phyloP scores from a whole-genome alignment of 2,113 vertebrate genomes.

The Cryptoleucopteryx plumbea region DNA sequence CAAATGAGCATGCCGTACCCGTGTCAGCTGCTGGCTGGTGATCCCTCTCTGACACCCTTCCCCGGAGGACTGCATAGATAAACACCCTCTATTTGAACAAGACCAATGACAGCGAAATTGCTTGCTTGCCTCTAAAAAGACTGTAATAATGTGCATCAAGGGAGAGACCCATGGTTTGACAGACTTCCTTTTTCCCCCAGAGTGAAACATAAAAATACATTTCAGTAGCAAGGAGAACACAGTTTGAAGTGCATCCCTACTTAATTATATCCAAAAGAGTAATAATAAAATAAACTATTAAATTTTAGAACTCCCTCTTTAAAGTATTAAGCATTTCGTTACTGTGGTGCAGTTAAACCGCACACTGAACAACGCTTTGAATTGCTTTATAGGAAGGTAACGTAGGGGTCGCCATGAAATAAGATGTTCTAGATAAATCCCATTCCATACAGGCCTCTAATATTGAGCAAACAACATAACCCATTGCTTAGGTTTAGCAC shows the following conservation, averaged over 20 bases:
- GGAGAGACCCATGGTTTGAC: constrained; percentile 85
- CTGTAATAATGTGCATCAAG: constrained; percentile 92
- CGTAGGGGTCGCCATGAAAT: neutral
- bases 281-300: constrained; percentile 79
- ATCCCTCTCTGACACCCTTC: constrained; percentile 81
- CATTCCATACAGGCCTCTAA: neutral
- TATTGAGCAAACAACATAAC: neutral
- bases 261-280: constrained; percentile 74
- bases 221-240: constrained; percentile 55
- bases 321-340: constrained; percentile 69
- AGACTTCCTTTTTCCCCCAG: constrained; percentile 77
- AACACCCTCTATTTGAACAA: constrained; percentile 93
- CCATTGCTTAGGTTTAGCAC: neutral
- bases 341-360: constrained; percentile 38
- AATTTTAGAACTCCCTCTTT: constrained; percentile 77
- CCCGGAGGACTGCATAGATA: constrained; percentile 81
- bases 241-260: constrained; percentile 54
- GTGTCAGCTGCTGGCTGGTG: constrained; percentile 82
- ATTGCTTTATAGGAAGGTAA: neutral
- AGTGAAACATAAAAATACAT: constrained; percentile 74
- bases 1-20: constrained; percentile 41
- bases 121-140: constrained; percentile 94
- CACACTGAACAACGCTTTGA: neutral
- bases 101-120: constrained; percentile 93
- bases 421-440: neutral